These are phyloP conservation scores for Thyatira batis DNA, from an alignment of 2,888 invertebrate species.

Conservation along the genomic window DNA sequence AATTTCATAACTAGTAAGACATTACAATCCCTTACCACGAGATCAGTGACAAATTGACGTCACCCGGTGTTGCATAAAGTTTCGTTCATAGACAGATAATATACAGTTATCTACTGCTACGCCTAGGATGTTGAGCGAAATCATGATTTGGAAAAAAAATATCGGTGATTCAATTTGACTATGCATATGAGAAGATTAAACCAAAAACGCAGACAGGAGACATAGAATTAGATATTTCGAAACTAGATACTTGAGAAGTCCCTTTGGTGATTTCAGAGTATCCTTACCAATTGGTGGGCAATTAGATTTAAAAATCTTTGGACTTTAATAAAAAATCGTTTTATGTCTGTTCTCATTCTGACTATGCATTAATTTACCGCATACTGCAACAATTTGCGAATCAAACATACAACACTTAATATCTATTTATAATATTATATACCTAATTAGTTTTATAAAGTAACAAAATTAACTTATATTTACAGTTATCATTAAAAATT, in stretches of 20 bases:
- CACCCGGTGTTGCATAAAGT: constrained; percentile 62
- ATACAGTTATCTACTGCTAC: constrained; percentile 5
- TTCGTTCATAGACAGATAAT: constrained; percentile 21
- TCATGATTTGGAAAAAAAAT: not conserved
- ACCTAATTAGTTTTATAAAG: constrained; percentile 80
- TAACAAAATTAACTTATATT: constrained; percentile 83
- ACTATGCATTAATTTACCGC: constrained; percentile 76
- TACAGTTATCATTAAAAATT: constrained; percentile 78
- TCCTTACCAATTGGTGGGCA: constrained; percentile 75
- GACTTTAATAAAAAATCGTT: constrained; percentile 66
- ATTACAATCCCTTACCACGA: constrained; percentile 82
- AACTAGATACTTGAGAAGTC: constrained; percentile 39
- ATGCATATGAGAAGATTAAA: not conserved
- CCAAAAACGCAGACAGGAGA: not conserved
- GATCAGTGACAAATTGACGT: constrained; percentile 77
- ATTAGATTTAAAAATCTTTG: constrained; percentile 76
- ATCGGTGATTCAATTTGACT: not conserved
- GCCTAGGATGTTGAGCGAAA: constrained; percentile 1
- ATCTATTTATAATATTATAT: constrained; percentile 79
- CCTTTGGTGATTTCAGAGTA: constrained; percentile 65
- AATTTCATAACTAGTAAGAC: constrained; percentile 82
- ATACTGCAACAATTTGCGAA: constrained; percentile 80
- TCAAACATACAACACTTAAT: constrained; percentile 82
- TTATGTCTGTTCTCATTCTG: constrained; percentile 73
- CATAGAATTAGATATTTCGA: constrained; percentile 10